These are phyloP conservation scores for Campaea margaritaria DNA, from an alignment of 2,888 invertebrate genomes.

Conservation along the genomic window DNA sequence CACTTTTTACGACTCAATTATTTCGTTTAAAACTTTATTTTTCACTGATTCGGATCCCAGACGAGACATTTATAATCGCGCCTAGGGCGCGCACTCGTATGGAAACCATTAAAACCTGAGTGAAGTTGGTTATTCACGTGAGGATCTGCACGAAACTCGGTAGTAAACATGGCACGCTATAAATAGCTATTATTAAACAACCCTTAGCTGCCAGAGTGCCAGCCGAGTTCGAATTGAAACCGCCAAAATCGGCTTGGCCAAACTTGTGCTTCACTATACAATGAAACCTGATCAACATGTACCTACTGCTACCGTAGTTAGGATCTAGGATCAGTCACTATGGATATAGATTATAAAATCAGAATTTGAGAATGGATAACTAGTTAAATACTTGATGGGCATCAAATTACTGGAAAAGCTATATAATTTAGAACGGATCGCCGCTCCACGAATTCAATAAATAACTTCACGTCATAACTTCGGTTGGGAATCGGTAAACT, in stretches of 20 bases:
- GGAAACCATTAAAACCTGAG: constrained; percentile 20
- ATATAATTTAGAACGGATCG: not conserved
- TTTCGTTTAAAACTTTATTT: constrained; percentile 49
- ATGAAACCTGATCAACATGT: too few species aligned
- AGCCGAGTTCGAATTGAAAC: not conserved
- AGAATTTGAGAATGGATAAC: too few species aligned
- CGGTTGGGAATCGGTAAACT: not conserved
- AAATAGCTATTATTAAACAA: constrained; percentile 3
- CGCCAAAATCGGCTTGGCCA: not conserved
- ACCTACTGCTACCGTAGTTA: too few species aligned
- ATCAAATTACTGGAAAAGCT: not conserved
- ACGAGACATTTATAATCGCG: constrained; percentile 37
- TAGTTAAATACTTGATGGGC: not conserved
- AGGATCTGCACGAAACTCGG: constrained; percentile 24
- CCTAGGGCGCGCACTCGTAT: constrained; percentile 13
- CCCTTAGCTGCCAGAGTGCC: not conserved
- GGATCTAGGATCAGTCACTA: too few species aligned
- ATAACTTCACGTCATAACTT: too few species aligned
- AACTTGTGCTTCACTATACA: not conserved
- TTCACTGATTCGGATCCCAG: constrained; percentile 36
- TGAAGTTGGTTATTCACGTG: constrained; percentile 19
- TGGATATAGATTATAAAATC: too few species aligned
- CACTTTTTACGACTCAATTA: constrained; percentile 68
- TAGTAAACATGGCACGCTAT: constrained; percentile 10
- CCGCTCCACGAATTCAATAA: too few species aligned